Evolutionary conservation across 2,888 invertebrate species (phyloP).

Genomic region (Biston betularia): DNA sequence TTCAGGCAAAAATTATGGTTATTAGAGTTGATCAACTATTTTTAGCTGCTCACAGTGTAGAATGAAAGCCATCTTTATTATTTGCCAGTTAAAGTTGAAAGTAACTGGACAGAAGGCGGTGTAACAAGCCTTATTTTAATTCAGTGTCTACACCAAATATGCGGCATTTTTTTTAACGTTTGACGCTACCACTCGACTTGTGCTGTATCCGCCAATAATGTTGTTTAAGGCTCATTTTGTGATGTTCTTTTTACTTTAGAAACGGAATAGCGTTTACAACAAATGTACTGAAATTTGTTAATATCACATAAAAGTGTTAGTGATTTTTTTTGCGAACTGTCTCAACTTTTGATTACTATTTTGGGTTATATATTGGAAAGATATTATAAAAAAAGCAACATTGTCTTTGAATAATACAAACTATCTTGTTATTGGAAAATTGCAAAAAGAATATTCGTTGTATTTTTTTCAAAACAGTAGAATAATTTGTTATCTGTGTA

Average conservation of each 20-base stretch:
- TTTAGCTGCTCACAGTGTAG: no score
- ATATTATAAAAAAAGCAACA: no score
- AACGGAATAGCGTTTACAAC: neutral
- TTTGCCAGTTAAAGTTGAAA: neutral
- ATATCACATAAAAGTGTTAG: neutral
- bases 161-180: slow-evolving; percentile 48
- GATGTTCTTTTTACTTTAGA: slow-evolving; percentile 67
- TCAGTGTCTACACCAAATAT: slow-evolving; percentile 64
- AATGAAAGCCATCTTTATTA: no score
- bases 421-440: no score
- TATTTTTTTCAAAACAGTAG: no score
- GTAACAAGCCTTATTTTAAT: slow-evolving; percentile 50
- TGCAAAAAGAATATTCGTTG: no score
- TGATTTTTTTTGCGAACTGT: neutral
- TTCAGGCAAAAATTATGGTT: neutral
- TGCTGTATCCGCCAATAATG: slow-evolving; percentile 60
- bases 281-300: no score
- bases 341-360: no score
- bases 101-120: slow-evolving; percentile 47
- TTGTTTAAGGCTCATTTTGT: slow-evolving; percentile 63
- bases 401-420: no score
- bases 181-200: slow-evolving; percentile 36
- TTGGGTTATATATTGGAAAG: no score
- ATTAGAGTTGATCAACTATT: neutral
- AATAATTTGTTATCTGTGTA: no score